phyloP scores from a whole-genome alignment of 2,888 invertebrate species.

The Campoplex capitator region DNA sequence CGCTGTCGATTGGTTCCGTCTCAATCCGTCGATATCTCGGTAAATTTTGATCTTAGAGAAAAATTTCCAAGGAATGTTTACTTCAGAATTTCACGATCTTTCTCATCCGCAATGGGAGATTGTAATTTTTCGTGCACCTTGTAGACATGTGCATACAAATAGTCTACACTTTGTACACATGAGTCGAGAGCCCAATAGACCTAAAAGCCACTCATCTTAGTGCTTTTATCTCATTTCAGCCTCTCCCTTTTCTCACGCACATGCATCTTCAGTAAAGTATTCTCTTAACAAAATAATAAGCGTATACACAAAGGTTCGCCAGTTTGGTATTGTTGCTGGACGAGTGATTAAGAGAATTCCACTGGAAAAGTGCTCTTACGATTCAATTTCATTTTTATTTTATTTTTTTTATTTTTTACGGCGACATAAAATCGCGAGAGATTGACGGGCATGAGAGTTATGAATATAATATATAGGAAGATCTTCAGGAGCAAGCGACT shows the following conservation, averaged over 20 bases:
- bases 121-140: background rate
- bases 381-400: conserved; percentile 8
- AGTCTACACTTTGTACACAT: background rate
- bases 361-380: background rate
- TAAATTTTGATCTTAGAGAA: background rate
- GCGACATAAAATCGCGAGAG: conserved; percentile 34
- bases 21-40: background rate
- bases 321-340: background rate
- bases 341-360: background rate
- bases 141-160: background rate
- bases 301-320: background rate
- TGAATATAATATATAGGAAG: conserved; percentile 31
- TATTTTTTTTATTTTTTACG: background rate
- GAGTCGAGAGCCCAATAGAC: background rate
- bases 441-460: conserved; percentile 29
- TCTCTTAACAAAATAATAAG: background rate
- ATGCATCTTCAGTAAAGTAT: background rate
- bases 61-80: background rate
- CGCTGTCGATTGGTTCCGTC: background rate
- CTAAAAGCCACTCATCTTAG: conserved; percentile 3
- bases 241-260: conserved; percentile 23
- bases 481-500: conserved; percentile 50
- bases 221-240: background rate
- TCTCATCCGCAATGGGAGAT: background rate
- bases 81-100: background rate